Base-by-base conservation (phyloP, 2,888 invertebrate genomes). In the Pherbina coryleti region DNA sequence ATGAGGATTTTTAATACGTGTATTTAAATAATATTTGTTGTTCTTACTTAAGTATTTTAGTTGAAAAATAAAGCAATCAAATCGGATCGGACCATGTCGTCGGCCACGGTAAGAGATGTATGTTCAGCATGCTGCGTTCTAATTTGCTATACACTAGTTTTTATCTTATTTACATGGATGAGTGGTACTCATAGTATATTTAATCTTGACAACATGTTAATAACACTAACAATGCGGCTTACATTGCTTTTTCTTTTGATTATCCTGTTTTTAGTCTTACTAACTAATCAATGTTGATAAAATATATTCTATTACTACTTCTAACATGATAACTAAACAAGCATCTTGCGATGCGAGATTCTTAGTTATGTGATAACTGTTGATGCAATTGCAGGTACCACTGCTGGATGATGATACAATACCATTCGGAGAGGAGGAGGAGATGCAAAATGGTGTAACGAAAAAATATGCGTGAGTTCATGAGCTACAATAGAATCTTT, bases 401-500 rank as follows among this genome's bases (percentile, higher is more conserved):
- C 91, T 96, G 84, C 92, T 96, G 86, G 95, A 95, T 84, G 96
- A 96, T 86, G 96, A 96, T 90, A 95, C 96, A 37, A 92, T 96
- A 82, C 95, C 94, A 64, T 96, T 96, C 85, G 96, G 96, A 0
- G 96, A 96, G 81, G 96, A 96, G 89, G 95, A 95, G 84, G 92
- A 93, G 78, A 86, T 87, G 84, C 87, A 85, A 11, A 86, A 84
- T 79, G 81, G 72, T 34, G 76, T 80, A 2, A 75, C 77, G 1
- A 87, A 87, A 77, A 89, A 88, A 85, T 88, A 91, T 81, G 87
- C 89, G 91, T 91, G 88, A 86, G 88, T 77, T 51, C 53, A 51
- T 55, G 19, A 49, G 5, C 37, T 79, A 62, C 62, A 34, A 7
- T 74, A 37, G 37, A 37, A 37, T 79, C 57, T 57, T 11, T 14